Base-by-base conservation (phyloP, 2,113 vertebrate species). In the Cynocephalus volans region DNA sequence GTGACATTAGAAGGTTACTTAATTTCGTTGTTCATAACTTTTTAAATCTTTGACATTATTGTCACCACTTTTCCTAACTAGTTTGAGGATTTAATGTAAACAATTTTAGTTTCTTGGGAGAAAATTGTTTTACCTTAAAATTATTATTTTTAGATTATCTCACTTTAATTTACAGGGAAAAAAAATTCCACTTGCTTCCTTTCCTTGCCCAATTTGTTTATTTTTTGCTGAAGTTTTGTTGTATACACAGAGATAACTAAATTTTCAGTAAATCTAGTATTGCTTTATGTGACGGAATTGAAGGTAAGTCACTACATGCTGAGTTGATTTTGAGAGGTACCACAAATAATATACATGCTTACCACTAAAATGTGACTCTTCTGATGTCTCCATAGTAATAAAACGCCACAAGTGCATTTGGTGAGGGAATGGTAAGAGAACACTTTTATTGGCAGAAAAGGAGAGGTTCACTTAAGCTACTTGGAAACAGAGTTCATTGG, bases 11-110 rank as follows among this genome's bases (percentile, higher is more conserved):
- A 69, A 93, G 94, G 75, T 95, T 95, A 52, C 17, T 96, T 95
- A 67, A 69, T 70, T 76, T 90, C 14, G 48, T 93, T 93, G 12
- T 89, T 94, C 13, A 19, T 92, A 67, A 88, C 23, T 80, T 96
- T 65, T 90, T 52, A 95, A 77, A 80, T 93, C 45, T 93, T 70
- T 92, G 73, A 87, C 92, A 87, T 88, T 75, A 86, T 73, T 91
- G 77, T 77, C 28, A 70, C n/a, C 10, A 90, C 13, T 21, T 95
- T 69, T 96, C 17, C 31, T 88, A 84, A 54, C 41, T 89, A 75
- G 31, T 92, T 94, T 90, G 72, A 92, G 21, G 85, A 82, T 62
- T 93, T 91, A 90, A 77, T 81, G 9, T 70, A 81, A 69, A 14
- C 14, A n/a, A 70, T 69, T 85, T 93, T 93, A 91, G n/a, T 69